Evolutionary conservation across 2,888 invertebrate species (phyloP), one percentile per base, ranked within the genome.

Genomic region (Leptinotarsa rubiginosa): DNA sequence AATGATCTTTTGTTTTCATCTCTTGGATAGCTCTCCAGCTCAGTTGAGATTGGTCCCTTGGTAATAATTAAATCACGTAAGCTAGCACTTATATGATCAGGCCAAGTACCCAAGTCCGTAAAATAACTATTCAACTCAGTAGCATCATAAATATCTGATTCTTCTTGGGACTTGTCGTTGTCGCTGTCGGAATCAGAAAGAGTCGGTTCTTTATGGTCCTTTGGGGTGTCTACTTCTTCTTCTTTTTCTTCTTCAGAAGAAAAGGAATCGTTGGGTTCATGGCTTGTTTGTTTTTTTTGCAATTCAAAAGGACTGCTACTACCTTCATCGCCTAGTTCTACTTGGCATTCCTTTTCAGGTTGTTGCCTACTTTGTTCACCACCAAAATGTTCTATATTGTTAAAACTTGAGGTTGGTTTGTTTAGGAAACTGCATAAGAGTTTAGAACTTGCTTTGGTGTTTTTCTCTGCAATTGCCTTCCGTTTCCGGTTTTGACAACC

Each of bases 211-310:
- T 59, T 59, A 59, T 59, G 59, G 59, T 16, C 59, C 59, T 59
- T 59, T 59, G 13, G 59, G 59, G 59, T 59, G 59, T 59, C 59
- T n/a, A 59, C 59, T 59, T 59, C 59, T 59, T 59, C 59, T 59
- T 16, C 20, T 59, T 59, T 59, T 59, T 16, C 59, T 59, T 59
- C 12, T 59, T 59, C 59, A 15, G 12, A 12, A 59, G 20, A n/a
- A 59, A 13, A 59, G 13, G 59, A 59, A 59, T 59, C 59, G 22
- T 15, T 59, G 59, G 59, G n/a, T 59, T 59, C 59, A 59, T 59
- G 59, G 59, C 59, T 59, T 59, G n/a, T 16, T 16, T 59, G 59
- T 20, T 59, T 59, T 59, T 20, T n/a, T 15, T 59, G n/a, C 59
- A 59, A 59, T 59, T 59, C 13, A 59, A 59, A 59, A 59, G 59